Conservation (phyloP, 2,113 vertebrate species). For the Pipra filicauda region DNA sequence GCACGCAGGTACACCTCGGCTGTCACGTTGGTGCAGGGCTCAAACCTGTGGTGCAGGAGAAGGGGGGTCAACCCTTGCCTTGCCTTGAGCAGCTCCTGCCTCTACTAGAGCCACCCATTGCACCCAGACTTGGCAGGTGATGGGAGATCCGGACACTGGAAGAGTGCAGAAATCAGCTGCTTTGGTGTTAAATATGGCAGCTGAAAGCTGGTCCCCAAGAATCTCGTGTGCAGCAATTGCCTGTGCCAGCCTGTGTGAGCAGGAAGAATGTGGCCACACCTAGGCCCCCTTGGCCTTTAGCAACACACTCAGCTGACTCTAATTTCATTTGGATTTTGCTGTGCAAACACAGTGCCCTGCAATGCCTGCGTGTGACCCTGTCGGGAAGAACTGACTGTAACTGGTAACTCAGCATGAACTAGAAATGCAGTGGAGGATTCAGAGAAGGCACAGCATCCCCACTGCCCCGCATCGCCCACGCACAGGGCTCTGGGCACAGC, state of each 20-base stretch:
- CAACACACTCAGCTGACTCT: neutral
- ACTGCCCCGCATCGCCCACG: accelerated
- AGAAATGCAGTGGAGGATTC: neutral
- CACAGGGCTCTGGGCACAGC: neutral
- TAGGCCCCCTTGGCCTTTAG: neutral
- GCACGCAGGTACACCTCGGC: constrained; percentile 91
- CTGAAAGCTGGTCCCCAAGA: neutral
- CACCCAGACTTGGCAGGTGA: neutral
- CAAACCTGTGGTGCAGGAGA: constrained; percentile 66
- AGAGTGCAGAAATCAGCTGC: accelerated
- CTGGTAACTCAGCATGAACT: neutral
- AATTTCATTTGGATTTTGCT: neutral
- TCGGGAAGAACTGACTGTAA: neutral
- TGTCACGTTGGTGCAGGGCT: constrained; percentile 84
- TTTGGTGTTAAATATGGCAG: accelerated
- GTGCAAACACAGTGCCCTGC: neutral
- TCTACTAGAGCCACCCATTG: accelerated
- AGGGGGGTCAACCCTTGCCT: neutral
- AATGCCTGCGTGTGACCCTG: accelerated
- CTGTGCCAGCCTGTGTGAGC: neutral
- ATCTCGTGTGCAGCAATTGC: neutral
- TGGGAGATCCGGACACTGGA: neutral
- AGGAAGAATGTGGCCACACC: accelerated
- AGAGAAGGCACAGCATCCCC: neutral
- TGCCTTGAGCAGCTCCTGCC: neutral